Evolutionary conservation across 2,113 vertebrate genomes (phyloP), one percentile per base, ranked within the genome.

Genomic region (Catharus bicknelli): DNA sequence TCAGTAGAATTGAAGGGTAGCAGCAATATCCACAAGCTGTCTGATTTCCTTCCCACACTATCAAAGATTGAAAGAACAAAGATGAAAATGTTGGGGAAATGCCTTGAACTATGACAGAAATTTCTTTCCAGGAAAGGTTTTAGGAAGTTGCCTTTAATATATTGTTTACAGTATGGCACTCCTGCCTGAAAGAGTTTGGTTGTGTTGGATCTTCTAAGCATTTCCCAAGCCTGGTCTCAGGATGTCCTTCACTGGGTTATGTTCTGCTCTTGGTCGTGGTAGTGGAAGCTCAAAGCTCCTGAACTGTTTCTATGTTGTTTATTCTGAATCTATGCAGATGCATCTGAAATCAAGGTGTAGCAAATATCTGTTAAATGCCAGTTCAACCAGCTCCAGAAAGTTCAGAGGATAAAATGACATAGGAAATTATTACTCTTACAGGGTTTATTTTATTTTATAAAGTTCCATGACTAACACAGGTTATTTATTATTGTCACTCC

Each of bases 51-150:
- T 98, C 98, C 98, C 96, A 25, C 80, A 67, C 92, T 95, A 92
- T 93, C 93, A 95, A 95, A 97, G 96, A 95, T 97, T 97, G 96
- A 96, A 97, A 97, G 95, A 98, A 98, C 97, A 98, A 97, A 97
- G 97, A 97, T 96, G 97, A 96, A 97, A 97, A 97, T 95, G 88
- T 25, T 27, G 3, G 68, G 98, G 97, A 98, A 98, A 97, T 97
- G 97, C 96, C 96, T 97, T 96, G 96, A 92, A 96, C 91, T 89
- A 84, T 93, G 96, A 95, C 84, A 88, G 73, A 92, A 93, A 94
- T 73, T 77, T 84, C 87, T 91, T 94, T 94, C 90, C 95, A 96
- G 88, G 64, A 92, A 97, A 93, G 93, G 93, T 89, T 95, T 93
- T 90, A 95, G 96, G 96, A 90, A 97, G 88, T 67, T 83, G 87